Conservation (phyloP, 2,888 invertebrate genomes). For the Hoplodrina ambigua region DNA sequence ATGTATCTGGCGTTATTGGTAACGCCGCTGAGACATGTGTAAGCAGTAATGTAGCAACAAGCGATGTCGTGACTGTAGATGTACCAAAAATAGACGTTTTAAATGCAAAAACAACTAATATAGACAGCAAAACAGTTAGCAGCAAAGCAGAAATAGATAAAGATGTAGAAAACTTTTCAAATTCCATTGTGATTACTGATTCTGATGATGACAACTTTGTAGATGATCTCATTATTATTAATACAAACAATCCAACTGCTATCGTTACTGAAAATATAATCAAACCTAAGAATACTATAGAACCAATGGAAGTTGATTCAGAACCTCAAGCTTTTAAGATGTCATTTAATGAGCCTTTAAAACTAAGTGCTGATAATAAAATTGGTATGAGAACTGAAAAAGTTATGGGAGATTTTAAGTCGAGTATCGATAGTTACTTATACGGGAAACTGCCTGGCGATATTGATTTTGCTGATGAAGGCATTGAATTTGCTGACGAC, state of each 20-base stretch:
- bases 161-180: slow-evolving; percentile 21
- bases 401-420: slow-evolving; percentile 12
- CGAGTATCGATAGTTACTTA: slow-evolving; percentile 3
- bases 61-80: slow-evolving; percentile 25
- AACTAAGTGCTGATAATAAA: not conserved
- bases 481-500: slow-evolving; percentile 77
- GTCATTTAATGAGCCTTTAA: not conserved
- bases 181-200: slow-evolving; percentile 28
- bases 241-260: not conserved
- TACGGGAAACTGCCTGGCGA: slow-evolving; percentile 64
- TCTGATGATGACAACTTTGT: slow-evolving; percentile 34
- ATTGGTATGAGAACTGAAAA: slow-evolving; percentile 3
- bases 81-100: slow-evolving; percentile 10
- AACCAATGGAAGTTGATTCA: slow-evolving; percentile 42
- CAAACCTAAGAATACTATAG: slow-evolving; percentile 1
- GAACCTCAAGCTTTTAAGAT: not conserved
- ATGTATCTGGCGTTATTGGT: not conserved
- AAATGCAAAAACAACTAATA: slow-evolving; percentile 1
- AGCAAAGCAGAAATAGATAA: slow-evolving; percentile 7
- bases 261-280: not conserved
- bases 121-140: not conserved
- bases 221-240: not conserved
- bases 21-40: not conserved
- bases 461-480: slow-evolving; percentile 73
- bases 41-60: not conserved